These are phyloP conservation scores for Zosterops japonicus DNA, from an alignment of 2,113 vertebrate genomes.

Conservation along the genomic window DNA sequence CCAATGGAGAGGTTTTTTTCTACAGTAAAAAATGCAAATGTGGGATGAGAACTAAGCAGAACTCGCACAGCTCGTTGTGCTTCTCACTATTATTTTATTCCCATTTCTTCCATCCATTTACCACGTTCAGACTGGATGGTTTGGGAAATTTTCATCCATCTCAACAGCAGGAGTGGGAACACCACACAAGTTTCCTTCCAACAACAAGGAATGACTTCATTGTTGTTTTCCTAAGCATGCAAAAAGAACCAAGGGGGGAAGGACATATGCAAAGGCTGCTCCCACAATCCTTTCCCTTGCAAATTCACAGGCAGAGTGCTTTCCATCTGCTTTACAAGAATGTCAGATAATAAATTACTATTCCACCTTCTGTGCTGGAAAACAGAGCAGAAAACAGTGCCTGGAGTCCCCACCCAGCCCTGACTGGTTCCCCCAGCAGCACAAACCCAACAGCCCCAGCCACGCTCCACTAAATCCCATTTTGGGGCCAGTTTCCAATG, in stretches of 20 bases:
- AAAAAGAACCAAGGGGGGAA: background rate
- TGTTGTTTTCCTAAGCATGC: background rate
- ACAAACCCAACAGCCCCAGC: conserved; percentile 44
- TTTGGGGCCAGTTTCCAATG: background rate
- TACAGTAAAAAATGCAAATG: background rate
- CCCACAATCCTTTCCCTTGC: background rate
- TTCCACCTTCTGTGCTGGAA: conserved; percentile 46
- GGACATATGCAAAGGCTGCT: background rate
- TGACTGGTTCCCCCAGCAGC: conserved; percentile 47
- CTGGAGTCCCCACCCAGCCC: background rate
- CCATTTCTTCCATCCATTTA: background rate
- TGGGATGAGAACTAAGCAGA: background rate
- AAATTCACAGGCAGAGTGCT: background rate
- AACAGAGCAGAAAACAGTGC: background rate
- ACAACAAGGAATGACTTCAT: background rate
- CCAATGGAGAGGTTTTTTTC: background rate
- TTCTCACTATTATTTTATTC: background rate
- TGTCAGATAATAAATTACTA: conserved; percentile 30
- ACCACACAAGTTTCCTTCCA: background rate
- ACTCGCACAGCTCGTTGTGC: background rate
- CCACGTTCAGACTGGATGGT: background rate
- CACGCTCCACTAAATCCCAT: conserved; percentile 1
- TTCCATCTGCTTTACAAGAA: conserved; percentile 54
- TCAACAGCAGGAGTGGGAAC: background rate
- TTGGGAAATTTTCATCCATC: background rate